Base-by-base conservation (phyloP, 2,888 invertebrate species). In the Drosophila mettleri region DNA sequence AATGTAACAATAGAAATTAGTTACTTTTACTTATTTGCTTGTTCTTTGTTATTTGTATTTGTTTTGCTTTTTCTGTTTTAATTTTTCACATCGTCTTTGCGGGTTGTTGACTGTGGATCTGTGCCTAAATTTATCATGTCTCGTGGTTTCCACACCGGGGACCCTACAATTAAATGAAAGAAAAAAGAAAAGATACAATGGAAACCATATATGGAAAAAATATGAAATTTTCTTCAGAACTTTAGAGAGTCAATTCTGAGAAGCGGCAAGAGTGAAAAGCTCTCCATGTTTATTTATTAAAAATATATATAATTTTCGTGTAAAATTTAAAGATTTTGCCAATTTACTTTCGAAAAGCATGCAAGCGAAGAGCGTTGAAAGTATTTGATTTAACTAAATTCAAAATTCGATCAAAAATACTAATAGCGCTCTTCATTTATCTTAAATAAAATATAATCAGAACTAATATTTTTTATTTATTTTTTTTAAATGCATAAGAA, bases 71-170 rank as follows among this genome's bases (percentile, higher is more conserved):
- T 78, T 84, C 85, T 84, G 81, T 76, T 76, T 90, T 91, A 92
- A 91, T 92, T 92, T 92, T 92, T 92, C 89, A 92, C 91, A 89
- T 92, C 92, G 91, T 92, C 92, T 92, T 92, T 92, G 92, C 92
- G 92, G 92, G 92, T 91, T 91, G 92, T 92, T 91, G 92, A 92
- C 91, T 92, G 92, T 90, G 92, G 92, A 92, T 93, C 92, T 86
- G 85, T 86, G 92, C 93, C 93, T 93, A 94, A 94, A 93, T 93
- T 93, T 94, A 93, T 93, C 94, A 94, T 95, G 94, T 98, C 97
- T 94, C 98, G 96, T 94, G 98, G 98, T 95, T 98, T 98, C 98
- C 98, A 98, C 94, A 98, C 97, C 93, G 98, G 98, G 93, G 98
- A 98, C 94, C 98, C 98, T 96, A 95, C 94, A 95, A 95, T 94